Evolutionary conservation across 2,797 vertebrate species (phyloP).

Genomic region (Otolemur crassicaudatus): DNA sequence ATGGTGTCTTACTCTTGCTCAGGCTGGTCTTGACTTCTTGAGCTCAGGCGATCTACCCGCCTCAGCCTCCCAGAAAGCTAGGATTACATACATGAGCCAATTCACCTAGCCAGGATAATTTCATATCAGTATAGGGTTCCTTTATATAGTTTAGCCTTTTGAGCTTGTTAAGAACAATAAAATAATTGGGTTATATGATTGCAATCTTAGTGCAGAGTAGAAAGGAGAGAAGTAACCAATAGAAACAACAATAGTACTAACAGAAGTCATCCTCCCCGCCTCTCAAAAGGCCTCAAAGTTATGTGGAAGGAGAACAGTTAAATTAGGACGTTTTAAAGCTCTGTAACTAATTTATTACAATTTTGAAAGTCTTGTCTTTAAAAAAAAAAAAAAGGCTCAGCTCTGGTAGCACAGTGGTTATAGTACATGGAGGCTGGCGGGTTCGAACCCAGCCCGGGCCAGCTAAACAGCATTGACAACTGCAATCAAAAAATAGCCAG

Average conservation of each 20-base stretch:
- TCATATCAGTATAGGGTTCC: background rate
- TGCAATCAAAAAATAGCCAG: no score
- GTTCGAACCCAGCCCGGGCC: no score
- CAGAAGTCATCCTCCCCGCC: background rate
- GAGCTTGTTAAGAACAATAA: background rate
- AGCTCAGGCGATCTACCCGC: no score
- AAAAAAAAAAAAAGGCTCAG: background rate
- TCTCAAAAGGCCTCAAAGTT: background rate
- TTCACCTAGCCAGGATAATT: background rate
- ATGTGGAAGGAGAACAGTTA: background rate
- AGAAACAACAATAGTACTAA: background rate
- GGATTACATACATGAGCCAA: no score
- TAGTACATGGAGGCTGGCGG: no score
- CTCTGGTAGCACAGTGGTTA: no score
- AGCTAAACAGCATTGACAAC: no score
- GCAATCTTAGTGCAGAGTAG: background rate
- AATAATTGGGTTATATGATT: background rate
- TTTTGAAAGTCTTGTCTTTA: background rate
- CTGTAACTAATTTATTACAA: background rate
- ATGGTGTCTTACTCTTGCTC: no score
- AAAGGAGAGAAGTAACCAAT: background rate
- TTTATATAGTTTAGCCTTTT: background rate
- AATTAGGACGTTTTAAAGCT: background rate
- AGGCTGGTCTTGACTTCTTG: no score
- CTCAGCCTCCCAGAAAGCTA: no score